These are phyloP conservation scores for Drosophila watanabei DNA, from an alignment of 1,140 invertebrate genomes.

Conservation along the genomic window DNA sequence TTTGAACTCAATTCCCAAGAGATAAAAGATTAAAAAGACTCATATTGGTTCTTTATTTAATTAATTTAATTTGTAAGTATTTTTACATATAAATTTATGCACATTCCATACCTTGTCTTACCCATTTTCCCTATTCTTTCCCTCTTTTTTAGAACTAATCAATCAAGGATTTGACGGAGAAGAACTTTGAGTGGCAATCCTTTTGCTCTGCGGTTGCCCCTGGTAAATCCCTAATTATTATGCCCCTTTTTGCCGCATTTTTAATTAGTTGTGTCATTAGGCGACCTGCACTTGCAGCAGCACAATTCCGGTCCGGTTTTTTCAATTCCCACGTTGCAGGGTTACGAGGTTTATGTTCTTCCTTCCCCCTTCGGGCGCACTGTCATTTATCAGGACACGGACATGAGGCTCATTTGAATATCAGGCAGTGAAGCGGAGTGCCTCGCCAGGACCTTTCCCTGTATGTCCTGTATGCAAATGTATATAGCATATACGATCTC, in stretches of 20 bases:
- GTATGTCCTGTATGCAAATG: conserved; percentile 70
- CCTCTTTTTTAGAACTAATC: conserved; percentile 2
- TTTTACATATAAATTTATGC: background rate
- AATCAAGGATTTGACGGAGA: conserved; percentile 13
- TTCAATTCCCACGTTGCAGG: conserved; percentile 61
- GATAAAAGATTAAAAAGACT: background rate
- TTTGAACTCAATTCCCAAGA: background rate
- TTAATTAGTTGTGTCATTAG: conserved; percentile 43
- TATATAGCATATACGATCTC: conserved; percentile 15
- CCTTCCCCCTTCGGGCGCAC: background rate
- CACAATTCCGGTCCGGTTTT: conserved; percentile 1
- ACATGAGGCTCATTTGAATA: conserved; percentile 67
- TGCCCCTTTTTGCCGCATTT: conserved; percentile 6
- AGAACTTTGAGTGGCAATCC: background rate
- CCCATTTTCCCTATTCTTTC: background rate
- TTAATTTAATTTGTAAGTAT: background rate
- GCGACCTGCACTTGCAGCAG: conserved; percentile 62
- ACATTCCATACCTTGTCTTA: background rate
- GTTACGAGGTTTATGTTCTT: conserved; percentile 5
- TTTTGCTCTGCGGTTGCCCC: conserved; percentile 29
- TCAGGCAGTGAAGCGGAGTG: conserved; percentile 67
- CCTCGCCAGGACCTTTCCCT: conserved; percentile 40
- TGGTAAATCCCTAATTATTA: conserved; percentile 8
- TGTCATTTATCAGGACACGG: conserved; percentile 73
- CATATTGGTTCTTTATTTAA: too few relatives aligned